phyloP scores from a whole-genome alignment of 1,140 invertebrate genomes.

The Drosophila arizonae region DNA sequence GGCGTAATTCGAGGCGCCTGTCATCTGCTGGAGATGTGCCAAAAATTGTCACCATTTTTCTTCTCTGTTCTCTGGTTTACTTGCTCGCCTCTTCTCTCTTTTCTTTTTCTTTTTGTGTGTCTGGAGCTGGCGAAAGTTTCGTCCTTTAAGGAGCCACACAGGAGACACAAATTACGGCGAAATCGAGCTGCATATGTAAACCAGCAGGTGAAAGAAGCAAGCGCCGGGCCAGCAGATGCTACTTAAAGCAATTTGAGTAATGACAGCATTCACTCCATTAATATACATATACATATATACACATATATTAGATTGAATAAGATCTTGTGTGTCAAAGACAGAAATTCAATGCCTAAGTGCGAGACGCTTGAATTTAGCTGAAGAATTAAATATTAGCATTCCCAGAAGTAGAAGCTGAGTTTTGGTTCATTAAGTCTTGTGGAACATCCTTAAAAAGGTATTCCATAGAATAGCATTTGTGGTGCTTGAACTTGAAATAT shows the following conservation, averaged over 20 bases:
- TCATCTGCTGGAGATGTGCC: slow-evolving; percentile 58
- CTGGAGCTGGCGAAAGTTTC: slow-evolving; percentile 29
- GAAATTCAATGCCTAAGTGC: too few relatives aligned
- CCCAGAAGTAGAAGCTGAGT: too few relatives aligned
- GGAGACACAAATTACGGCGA: slow-evolving; percentile 13
- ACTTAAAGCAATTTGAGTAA: background rate
- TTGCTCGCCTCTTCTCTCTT: slow-evolving; percentile 7
- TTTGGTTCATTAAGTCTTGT: too few relatives aligned
- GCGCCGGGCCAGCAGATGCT: background rate
- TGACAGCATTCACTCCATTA: background rate
- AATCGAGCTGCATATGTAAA: slow-evolving; percentile 10
- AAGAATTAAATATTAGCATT: too few relatives aligned
- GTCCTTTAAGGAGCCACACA: slow-evolving; percentile 16
- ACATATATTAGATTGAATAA: background rate
- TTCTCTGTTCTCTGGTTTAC: slow-evolving; percentile 19
- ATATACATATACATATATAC: background rate
- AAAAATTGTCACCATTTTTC: slow-evolving; percentile 46
- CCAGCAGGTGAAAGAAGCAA: background rate
- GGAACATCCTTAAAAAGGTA: too few relatives aligned
- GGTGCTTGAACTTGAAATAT: too few relatives aligned
- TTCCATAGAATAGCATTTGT: too few relatives aligned
- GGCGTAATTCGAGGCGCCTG: slow-evolving; percentile 26
- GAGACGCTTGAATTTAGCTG: too few relatives aligned
- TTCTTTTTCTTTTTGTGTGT: slow-evolving; percentile 6
- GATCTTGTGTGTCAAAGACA: too few relatives aligned